Base-by-base conservation (phyloP, 2,113 vertebrate species). In the Dasyornis broadbenti region DNA sequence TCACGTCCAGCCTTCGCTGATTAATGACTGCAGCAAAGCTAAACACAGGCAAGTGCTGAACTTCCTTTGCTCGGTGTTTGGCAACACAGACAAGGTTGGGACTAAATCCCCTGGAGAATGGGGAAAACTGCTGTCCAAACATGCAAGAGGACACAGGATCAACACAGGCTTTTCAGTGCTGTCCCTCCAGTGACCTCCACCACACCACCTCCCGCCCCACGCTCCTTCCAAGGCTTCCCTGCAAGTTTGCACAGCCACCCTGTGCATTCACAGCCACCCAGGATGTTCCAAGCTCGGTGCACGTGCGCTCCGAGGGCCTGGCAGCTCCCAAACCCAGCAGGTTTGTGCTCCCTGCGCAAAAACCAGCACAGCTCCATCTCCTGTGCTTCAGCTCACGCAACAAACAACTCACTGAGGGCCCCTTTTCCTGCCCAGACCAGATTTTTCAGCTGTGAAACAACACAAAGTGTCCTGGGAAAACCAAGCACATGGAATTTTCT, bases 361-460 rank as follows among this genome's bases (percentile, higher is more conserved):
- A 82, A 1, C 11, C 1, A 0, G 33, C 65, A 21, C 57, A 53
- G 73, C 52, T 92, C 60, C 3, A 0, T 63, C 49, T 77, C 49
- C 54, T n/a, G 70, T 28, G 22, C 45, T 57, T 61, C 59, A 61
- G 70, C 33, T 77, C 57, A 5, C 0, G 4, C 59, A 73, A 42
- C 56, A 72, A 94, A 89, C 64, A 83, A 3, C 52, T 89, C 19
- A 0, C 12, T 86, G 39, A 81, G 75, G 42, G n/a, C 26, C 49
- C 73, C 47, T 72, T 53, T 84, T 54, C 70, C 94, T 94, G 85
- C 71, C 71, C 52, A 54, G 42, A 70, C 59, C 60, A 73, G 47
- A 78, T 37, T 94, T 92, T 95, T 93, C 44, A 31, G 42, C 86
- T 77, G 39, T 73, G 68, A 95, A 94, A 59, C 23, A 78, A 45